Conservation (phyloP, 2,888 invertebrate genomes). For the Idaea aversata region DNA sequence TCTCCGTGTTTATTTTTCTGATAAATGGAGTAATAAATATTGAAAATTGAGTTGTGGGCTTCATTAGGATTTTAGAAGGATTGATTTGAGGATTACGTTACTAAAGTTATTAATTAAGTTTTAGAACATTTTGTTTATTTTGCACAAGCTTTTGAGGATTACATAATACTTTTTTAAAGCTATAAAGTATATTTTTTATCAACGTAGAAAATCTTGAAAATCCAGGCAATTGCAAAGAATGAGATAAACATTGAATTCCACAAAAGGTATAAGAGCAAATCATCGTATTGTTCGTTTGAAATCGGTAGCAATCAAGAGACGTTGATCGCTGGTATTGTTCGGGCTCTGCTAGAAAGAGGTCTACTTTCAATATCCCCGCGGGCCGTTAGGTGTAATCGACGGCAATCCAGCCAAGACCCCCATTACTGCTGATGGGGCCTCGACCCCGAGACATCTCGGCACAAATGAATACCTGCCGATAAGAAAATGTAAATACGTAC, state of each 20-base stretch:
- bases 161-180: neutral
- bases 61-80: neutral
- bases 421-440: slow-evolving; percentile 63
- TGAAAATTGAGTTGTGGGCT: neutral
- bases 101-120: neutral
- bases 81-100: neutral
- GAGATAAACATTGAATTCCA: neutral
- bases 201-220: neutral
- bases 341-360: slow-evolving; percentile 16
- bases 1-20: slow-evolving; percentile 39
- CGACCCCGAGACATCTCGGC: slow-evolving; percentile 34
- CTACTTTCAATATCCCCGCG: slow-evolving; percentile 59
- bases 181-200: neutral
- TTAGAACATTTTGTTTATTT: neutral
- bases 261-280: neutral
- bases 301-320: slow-evolving; percentile 27
- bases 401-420: slow-evolving; percentile 62
- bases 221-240: neutral
- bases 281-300: slow-evolving; percentile 8
- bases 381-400: slow-evolving; percentile 67
- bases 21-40: slow-evolving; percentile 22
- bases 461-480: slow-evolving; percentile 50
- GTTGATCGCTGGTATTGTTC: slow-evolving; percentile 26
- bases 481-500: slow-evolving; percentile 48
- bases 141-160: neutral